Evolutionary conservation across 2,888 invertebrate species (phyloP), one percentile per base, ranked within the genome.

Genomic region (Elegia similella): DNA sequence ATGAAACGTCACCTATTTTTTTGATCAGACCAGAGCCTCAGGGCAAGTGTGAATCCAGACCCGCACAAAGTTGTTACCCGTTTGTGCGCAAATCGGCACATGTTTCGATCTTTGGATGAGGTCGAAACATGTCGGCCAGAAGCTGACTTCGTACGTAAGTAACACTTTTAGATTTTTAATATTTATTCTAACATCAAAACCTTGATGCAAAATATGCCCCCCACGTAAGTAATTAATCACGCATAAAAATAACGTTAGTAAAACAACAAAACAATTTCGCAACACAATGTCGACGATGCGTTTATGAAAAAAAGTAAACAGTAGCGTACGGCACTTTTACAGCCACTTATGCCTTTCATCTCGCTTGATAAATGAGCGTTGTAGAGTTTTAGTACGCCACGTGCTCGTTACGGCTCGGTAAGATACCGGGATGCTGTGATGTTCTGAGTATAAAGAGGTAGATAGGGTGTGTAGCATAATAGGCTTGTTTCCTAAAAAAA

Each of bases 281-380:
- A n/a, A 38, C 10, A 38, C 38, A 38, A 38, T 38, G 43, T 43
- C 16, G 43, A 43, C 43, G 10, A 16, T 43, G 30, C 13, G 6
- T 32, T 78, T 77, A 73, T 74, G 70, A 76, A 78, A 69, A 69
- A 70, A 65, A 59, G 30, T 32, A 65, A 67, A 68, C 67, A 71
- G 68, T 60, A 60, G 63, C 61, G 62, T 63, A 62, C 64, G 58
- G 65, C 70, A 73, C 77, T 81, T 80, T 76, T 76, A 73, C 76
- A 79, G 77, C 71, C 79, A 73, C 80, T 80, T 79, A 79, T 77
- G 76, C 76, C 73, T 76, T 80, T 84, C 85, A 80, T 83, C 80
- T 78, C 70, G 68, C 60, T 67, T 85, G 86, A 88, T 86, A 85
- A 87, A 88, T 82, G 86, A 82, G 78, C 78, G 82, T 84, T 82